These are phyloP conservation scores for Archaeoteleia sp. DNA, from an alignment of 2,888 invertebrate species.

Conservation along the genomic window DNA sequence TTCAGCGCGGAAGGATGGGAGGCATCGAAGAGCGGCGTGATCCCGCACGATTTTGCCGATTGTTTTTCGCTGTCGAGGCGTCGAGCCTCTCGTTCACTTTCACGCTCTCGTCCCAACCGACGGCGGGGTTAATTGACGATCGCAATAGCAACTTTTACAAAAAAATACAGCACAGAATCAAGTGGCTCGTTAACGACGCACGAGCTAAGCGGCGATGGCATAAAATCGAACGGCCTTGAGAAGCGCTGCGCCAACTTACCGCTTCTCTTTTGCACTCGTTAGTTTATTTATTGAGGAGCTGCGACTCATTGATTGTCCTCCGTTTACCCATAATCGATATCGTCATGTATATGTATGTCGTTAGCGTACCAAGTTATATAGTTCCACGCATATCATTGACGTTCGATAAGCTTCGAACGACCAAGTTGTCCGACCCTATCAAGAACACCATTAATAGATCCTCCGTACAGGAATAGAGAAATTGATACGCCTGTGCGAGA, in stretches of 20 bases:
- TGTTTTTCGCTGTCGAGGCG: conserved; percentile 63
- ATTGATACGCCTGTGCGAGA: conserved; percentile 63
- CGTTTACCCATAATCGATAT: conserved; percentile 65
- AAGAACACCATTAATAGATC: conserved; percentile 58
- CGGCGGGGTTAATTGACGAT: conserved; percentile 61
- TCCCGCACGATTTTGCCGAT: conserved; percentile 63
- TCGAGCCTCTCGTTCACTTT: conserved; percentile 51
- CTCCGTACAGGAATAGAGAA: conserved; percentile 64
- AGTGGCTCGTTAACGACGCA: conserved; percentile 36
- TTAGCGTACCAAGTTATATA: conserved; percentile 39
- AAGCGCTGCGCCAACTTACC: conserved; percentile 57
- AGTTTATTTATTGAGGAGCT: conserved; percentile 66
- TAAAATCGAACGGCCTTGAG: conserved; percentile 66
- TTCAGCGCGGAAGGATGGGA: background rate
- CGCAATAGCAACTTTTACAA: conserved; percentile 56
- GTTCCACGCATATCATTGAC: conserved; percentile 47
- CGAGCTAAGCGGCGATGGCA: conserved; percentile 31
- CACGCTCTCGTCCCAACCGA: conserved; percentile 25
- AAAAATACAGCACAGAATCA: conserved; percentile 14
- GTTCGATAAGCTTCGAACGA: conserved; percentile 44
- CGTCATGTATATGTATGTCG: conserved; percentile 34
- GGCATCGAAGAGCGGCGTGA: conserved; percentile 12
- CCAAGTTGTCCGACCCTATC: conserved; percentile 41
- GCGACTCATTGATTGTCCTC: conserved; percentile 67
- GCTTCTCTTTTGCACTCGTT: conserved; percentile 58